Base-by-base conservation (phyloP, 2,797 vertebrate genomes). In the Notolabrus celidotus region DNA sequence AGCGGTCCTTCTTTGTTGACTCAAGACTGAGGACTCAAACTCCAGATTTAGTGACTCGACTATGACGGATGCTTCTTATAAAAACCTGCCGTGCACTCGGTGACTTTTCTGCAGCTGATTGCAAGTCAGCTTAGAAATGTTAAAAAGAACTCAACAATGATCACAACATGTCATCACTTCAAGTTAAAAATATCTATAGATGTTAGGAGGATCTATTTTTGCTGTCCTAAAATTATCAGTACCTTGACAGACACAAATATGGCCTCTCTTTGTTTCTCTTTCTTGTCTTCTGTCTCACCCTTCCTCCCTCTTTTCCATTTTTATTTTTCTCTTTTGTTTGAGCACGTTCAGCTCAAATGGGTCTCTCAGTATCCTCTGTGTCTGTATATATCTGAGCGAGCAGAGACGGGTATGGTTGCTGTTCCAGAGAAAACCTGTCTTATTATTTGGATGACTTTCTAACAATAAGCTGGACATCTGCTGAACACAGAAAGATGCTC, bases 401-500 rank as follows among this genome's bases (percentile, higher is more conserved):
- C 57, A 67, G 60, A 23, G 41, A 78, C 79, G 83, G 19, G 20
- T 63, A 56, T 65, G 76, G 53, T 76, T 80, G n/a, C n/a, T n/a
- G n/a, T n/a, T 43, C 64, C 50, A 69, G 57, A 76, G 71, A 79
- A 60, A 74, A 51, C 42, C 64, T 39, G 66, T 76, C 64, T 86
- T 70, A 71, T 83, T 62, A 66, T 16, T 55, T 25, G 71, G 58
- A 67, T 71, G 73, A 82, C 47, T 12, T 42, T 50, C 82, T 82
- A 86, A 82, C 67, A 25, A 25, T 20, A 2, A 56, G 23, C 52
- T 12, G 49, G 80, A 71, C 73, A 69, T 72, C 72, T 71, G 46
- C 80, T 57, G 82, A 58, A 74, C 62, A n/a, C 54, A 38, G 51
- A 50, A 45, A 31, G 61, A 38, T 2, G 25, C 70, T 79, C 60